Evolutionary conservation across 2,113 vertebrate genomes (phyloP), one percentile per base, ranked within the genome.

Genomic region (Gopherus flavomarginatus): DNA sequence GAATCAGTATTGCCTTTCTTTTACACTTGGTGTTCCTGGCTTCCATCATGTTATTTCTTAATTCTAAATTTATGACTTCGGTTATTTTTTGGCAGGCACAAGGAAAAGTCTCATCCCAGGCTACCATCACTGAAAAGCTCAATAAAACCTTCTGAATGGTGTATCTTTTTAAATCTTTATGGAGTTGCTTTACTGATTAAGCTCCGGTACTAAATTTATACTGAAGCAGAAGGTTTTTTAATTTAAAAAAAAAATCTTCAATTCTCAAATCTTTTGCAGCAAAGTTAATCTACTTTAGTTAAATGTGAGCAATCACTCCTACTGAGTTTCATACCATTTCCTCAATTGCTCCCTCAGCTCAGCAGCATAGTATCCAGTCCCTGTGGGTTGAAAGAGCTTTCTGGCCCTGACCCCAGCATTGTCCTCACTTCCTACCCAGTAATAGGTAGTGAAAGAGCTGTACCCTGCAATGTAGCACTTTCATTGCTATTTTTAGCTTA

Each of bases 281-380:
- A 96, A 94, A 97, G 93, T 96, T 97, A 94, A 96, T 96, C 92
- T 92, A 94, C 91, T 91, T 89, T 91, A 97, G 94, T 94, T 94
- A 77, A 91, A 85, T 17, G 87, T 95, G 96, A 96, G 94, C 90
- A 89, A 92, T 94, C 86, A 89, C 97, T 95, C 96, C 97, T 97
- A 90, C 81, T 90, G 94, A 95, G 87, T 94, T 27, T 92, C 86
- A 16, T 84, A 80, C 85, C 89, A 93, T 93, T 79, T 92, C 94
- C 90, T 95, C 91, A 89, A 86, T 93, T 13, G 69, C 96, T 95
- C 52, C 49, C 90, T 90, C 89, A 89, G 93, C 87, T 72, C 91
- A 59, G 16, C 79, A 88, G 93, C 56, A 91, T 57, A 12, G 90
- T 93, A 97, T 92, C 95, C 94, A 62, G 52, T 86, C 69, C 91